phyloP scores from a whole-genome alignment of 2,888 invertebrate species.

The Thymelicus acteon region DNA sequence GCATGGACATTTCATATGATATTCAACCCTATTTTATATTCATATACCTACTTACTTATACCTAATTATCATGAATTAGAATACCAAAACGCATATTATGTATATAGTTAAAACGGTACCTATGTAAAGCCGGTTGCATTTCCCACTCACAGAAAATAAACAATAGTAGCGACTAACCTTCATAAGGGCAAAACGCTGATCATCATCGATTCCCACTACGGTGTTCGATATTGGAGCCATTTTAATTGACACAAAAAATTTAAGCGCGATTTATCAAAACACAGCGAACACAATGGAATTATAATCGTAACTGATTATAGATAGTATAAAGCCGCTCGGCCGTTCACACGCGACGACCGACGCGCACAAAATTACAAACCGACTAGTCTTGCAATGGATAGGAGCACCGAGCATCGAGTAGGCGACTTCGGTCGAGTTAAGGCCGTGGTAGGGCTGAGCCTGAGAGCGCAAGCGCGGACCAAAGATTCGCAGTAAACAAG shows the following conservation, averaged over 20 bases:
- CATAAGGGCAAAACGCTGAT: slow-evolving; percentile 90
- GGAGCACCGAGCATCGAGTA: neutral
- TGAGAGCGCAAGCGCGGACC: slow-evolving; percentile 18
- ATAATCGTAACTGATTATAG: slow-evolving; percentile 5
- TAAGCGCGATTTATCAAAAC: slow-evolving; percentile 5
- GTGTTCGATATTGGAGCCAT: slow-evolving; percentile 76
- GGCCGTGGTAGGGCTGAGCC: neutral
- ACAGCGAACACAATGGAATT: slow-evolving; percentile 11
- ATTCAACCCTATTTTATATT: too few relatives aligned
- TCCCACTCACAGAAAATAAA: slow-evolving; percentile 22
- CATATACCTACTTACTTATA: too few relatives aligned
- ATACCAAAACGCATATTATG: neutral
- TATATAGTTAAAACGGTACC: too few relatives aligned
- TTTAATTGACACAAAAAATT: slow-evolving; percentile 15
- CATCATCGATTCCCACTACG: slow-evolving; percentile 87
- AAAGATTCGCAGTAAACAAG: slow-evolving; percentile 9
- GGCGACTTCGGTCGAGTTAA: neutral
- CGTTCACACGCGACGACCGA: slow-evolving; percentile 3
- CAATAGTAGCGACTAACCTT: slow-evolving; percentile 82
- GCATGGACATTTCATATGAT: too few relatives aligned
- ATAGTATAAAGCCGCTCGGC: slow-evolving; percentile 4
- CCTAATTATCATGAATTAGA: neutral
- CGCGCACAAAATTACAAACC: neutral
- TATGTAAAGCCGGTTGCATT: slow-evolving; percentile 14
- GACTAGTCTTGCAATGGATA: neutral